Base-by-base conservation (phyloP, 35 echinoderm and acorn worm genomes). In the Nesometra sesokonis region DNA sequence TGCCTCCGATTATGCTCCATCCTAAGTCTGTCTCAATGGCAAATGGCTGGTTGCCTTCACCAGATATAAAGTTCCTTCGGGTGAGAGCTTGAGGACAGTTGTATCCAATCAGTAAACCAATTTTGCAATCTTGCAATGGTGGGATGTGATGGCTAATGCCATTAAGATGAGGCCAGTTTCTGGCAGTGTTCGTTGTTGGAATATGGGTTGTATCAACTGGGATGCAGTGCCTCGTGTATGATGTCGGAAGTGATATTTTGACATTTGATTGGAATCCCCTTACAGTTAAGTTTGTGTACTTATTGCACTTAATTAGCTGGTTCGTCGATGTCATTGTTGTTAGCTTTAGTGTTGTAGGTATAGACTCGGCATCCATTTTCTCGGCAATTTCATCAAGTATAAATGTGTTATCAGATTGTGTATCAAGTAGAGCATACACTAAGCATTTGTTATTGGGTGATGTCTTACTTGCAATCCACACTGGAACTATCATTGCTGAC, bases 21-120 rank as follows among this genome's bases (percentile, higher is more conserved):
- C 90, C 90, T 15, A 92, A 76, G 21, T 88, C 40, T 34, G 90
- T 92, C 23, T 78, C 46, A 33, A 84, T 77, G 2, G 87, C 92
- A 86, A 86, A 93, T 32, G 88, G 92, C 38, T 87, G 77, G 3
- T 76, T 81, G 11, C 52, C 35, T 57, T 27, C 77, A 32, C 88
- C 78, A 30, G 29, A 43, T 4, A 93, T 77, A 9, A 31, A 31
- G 15, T 90, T 76, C 47, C 76, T 81, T 31, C 88, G 92, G 35
- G 82, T 19, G 8, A 67, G 52, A 17, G 52, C 52, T 85, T 82
- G 31, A 8, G 88, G 85, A 47, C 92, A 93, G 52, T 93, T 93
- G 84, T 86, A 93, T 21, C 87, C 91, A 27, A 89, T 79, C 5
- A 93, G 88, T 17, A 90, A n/a, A 30, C 84, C 92, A 78, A 93